Evolutionary conservation across 2,113 vertebrate genomes (phyloP).

Genomic region (Nothobranchius kuhntae): DNA sequence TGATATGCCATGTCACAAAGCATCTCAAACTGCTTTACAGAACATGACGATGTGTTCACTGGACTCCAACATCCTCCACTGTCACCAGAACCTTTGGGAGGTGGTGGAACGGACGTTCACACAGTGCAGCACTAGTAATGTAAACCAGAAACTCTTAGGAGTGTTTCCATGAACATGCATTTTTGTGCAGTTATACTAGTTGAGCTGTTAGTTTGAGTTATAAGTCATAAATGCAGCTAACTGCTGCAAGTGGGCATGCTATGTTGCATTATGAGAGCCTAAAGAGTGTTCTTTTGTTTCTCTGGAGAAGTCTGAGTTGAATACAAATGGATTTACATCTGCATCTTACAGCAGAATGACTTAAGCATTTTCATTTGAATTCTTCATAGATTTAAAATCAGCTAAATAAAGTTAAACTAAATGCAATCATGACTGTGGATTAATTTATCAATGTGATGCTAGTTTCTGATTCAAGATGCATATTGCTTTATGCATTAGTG

Average conservation of each 20-base stretch:
- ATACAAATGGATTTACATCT: background rate
- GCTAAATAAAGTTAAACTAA: background rate
- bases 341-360: background rate
- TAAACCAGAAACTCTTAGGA: too few species aligned
- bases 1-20: too few species aligned
- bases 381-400: background rate
- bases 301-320: background rate
- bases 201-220: background rate
- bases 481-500: background rate
- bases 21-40: too few species aligned
- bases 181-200: background rate
- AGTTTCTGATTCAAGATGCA: background rate
- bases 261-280: background rate
- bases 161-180: too few species aligned
- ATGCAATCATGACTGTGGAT: background rate
- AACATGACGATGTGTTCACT: too few species aligned
- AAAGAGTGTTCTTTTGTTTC: background rate
- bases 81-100: too few species aligned
- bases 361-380: background rate
- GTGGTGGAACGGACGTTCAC: too few species aligned
- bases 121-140: too few species aligned
- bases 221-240: background rate
- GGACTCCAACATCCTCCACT: too few species aligned
- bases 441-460: background rate
- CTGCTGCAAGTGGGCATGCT: background rate